Evolutionary conservation across 2,113 vertebrate species (phyloP).

Genomic region (Psammodynastes pulverulentus): DNA sequence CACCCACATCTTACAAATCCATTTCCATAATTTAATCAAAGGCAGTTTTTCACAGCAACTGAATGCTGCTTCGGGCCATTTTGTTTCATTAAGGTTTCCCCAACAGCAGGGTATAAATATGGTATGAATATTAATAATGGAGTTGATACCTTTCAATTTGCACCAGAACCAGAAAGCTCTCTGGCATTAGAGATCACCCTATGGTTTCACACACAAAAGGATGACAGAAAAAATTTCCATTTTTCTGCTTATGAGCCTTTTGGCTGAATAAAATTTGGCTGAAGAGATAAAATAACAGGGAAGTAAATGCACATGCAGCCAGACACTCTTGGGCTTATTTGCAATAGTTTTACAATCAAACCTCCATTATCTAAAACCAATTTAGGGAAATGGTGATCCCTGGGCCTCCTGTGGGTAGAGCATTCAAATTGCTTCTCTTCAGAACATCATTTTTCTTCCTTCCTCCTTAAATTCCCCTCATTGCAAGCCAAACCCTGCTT

Average conservation of each 20-base stretch:
- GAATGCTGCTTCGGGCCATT: neutral
- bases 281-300: neutral
- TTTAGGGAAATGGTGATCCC: conserved; percentile 54
- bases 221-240: neutral
- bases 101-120: neutral
- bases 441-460: conserved; percentile 52
- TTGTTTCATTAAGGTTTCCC: neutral
- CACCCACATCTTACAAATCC: neutral
- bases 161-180: neutral
- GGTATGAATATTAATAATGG: neutral
- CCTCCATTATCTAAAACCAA: conserved; percentile 58
- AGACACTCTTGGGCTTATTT: conserved; percentile 21
- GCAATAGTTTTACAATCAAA: conserved; percentile 42
- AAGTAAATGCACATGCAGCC: neutral
- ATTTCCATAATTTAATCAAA: neutral
- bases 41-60: neutral
- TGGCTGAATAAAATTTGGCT: neutral
- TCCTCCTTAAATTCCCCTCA: conserved; percentile 51
- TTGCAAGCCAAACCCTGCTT: conserved; percentile 52
- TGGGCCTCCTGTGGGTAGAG: conserved; percentile 31
- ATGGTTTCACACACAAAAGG: neutral
- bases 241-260: neutral
- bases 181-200: neutral
- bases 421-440: conserved; percentile 59
- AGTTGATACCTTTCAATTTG: neutral